Percentiles rank a stretch among this genome's conserved stretches.
phyloP scores from a whole-genome alignment of 2,113 vertebrate genomes.

The Hirundichthys speculiger region DNA sequence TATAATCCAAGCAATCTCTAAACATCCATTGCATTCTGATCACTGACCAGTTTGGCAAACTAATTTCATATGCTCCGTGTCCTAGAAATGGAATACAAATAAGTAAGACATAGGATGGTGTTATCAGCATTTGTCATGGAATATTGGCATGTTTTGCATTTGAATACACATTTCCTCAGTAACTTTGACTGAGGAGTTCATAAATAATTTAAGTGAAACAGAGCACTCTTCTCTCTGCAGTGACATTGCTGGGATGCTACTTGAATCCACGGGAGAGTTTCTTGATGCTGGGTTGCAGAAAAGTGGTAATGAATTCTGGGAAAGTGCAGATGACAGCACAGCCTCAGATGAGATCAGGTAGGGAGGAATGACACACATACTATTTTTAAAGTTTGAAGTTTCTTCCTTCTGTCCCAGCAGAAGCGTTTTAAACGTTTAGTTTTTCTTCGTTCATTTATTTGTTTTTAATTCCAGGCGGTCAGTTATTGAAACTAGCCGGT shows the following conservation, averaged over 20 bases:
- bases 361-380: neutral
- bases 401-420: neutral
- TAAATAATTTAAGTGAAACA: no score
- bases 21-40: no score
- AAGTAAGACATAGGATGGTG: no score
- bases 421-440: neutral
- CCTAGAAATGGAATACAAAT: no score
- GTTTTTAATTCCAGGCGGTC: conserved; percentile 84
- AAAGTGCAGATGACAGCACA: conserved; percentile 89
- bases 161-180: no score
- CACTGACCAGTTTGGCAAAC: no score
- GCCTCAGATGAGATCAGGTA: conserved; percentile 97
- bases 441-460: conserved; percentile 2
- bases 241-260: conserved; percentile 96
- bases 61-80: no score
- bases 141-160: no score
- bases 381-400: neutral
- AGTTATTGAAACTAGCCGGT: conserved; percentile 95
- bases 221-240: conserved; percentile 65
- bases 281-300: conserved; percentile 90
- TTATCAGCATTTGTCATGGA: no score
- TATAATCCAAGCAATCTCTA: no score
- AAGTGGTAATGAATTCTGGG: conserved; percentile 93
- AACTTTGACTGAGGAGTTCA: no score
- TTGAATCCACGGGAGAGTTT: conserved; percentile 96